Base-by-base conservation (phyloP, 2,797 vertebrate genomes). In the Cyprinodon diabolis region DNA sequence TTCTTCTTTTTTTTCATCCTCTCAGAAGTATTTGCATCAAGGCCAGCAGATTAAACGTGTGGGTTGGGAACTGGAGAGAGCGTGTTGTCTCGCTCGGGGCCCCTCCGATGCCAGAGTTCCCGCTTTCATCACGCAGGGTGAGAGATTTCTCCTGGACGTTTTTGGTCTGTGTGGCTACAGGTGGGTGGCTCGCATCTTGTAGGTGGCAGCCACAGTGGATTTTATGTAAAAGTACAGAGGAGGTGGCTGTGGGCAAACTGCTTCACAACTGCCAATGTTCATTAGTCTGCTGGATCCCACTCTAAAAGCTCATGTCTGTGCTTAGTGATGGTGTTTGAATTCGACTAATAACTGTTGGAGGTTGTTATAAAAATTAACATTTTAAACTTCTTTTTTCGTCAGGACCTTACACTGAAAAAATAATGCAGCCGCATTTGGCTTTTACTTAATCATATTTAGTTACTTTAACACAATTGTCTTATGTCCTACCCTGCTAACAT, bases 11-110 rank as follows among this genome's bases (percentile, higher is more conserved):
- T 21, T 62, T 80, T 82, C 45, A 82, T 89, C 69, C 91, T 90
- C 88, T 92, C 85, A 82, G 84, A 91, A 87, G 87, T 89, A 93
- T 94, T 94, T 94, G 93, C 92, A 94, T 95, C 85, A 91, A 91
- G 91, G 92, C 91, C 89, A 88, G 86, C 88, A 93, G 92, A 94
- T 94, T 92, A 93, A 93, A 91, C 86, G 89, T 91, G 92, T 94
- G 92, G 93, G 93, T 90, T 91, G 92, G 90, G 91, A 92, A 90
- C 89, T 87, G 91, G 88, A 91, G 90, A 87, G 89, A 86, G 89
- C 72, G 83, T 72, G 87, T 87, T 88, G 89, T 90, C 89, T 92
- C 84, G 87, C 91, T 93, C 56, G 83, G 86, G 84, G 84, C 81
- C 87, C 84, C 75, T 23, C 71, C n/a, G 74, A 80, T 91, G 90